Conservation (phyloP, 1,140 invertebrate genomes). For the Cyphomyrmex costatus region DNA sequence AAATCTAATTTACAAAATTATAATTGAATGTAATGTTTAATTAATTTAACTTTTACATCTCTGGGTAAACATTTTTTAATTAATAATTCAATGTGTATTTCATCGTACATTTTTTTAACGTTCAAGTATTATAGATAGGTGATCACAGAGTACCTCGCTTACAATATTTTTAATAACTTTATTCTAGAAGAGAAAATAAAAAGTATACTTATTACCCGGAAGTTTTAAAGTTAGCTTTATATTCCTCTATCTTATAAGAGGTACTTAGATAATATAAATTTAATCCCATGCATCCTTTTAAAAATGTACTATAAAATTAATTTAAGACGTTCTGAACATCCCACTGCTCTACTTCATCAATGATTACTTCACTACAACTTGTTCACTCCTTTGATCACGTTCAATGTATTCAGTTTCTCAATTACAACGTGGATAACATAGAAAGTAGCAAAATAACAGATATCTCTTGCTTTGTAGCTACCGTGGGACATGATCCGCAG, state of each 20-base stretch:
- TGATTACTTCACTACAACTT: not conserved
- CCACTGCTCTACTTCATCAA: not conserved
- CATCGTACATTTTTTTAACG: not conserved
- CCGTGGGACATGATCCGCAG: slow-evolving; percentile 83
- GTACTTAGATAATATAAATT: too few relatives aligned
- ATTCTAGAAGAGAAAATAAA: too few relatives aligned
- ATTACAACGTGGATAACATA: not conserved
- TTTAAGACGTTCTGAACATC: too few relatives aligned
- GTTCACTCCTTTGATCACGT: not conserved
- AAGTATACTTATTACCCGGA: too few relatives aligned
- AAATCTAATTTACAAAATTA: not conserved
- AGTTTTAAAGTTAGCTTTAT: too few relatives aligned
- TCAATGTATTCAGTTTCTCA: not conserved
- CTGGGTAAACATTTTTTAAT: not conserved
- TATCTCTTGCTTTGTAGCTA: slow-evolving; percentile 71
- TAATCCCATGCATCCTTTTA: too few relatives aligned
- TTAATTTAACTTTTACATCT: not conserved
- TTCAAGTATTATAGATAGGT: too few relatives aligned
- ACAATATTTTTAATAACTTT: too few relatives aligned
- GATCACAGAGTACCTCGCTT: too few relatives aligned
- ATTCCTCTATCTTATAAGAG: too few relatives aligned
- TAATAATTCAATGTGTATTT: not conserved
- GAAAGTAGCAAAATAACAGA: not conserved
- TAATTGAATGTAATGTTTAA: slow-evolving; percentile 13
- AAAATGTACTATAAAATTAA: too few relatives aligned